Evolutionary conservation across 2,888 invertebrate species (phyloP).

Genomic region (Linnaemya tessellans): DNA sequence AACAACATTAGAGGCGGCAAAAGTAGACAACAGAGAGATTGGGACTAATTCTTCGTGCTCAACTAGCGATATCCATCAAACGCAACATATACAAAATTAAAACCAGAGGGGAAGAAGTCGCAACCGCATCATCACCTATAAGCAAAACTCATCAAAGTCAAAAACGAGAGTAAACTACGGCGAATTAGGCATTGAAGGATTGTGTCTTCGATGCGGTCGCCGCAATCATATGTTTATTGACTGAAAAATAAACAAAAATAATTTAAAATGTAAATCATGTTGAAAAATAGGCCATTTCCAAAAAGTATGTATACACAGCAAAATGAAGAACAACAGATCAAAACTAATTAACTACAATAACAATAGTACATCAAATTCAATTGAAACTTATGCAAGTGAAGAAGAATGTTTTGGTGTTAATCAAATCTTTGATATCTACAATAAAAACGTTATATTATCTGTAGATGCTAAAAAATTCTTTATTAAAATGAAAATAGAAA

Average conservation of each 20-base stretch:
- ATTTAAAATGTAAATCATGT: constrained; percentile 38
- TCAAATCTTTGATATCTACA: constrained; percentile 11
- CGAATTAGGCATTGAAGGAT: constrained; percentile 4
- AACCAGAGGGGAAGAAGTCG: no score
- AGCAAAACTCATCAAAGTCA: background rate
- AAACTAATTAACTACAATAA: background rate
- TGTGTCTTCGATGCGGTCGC: constrained; percentile 43
- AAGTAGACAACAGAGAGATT: no score
- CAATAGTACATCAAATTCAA: background rate
- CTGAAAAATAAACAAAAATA: constrained; percentile 29
- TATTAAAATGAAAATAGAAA: background rate
- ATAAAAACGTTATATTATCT: background rate
- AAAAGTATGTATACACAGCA: no score
- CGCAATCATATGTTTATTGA: constrained; percentile 42
- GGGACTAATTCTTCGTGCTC: no score
- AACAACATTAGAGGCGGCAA: no score
- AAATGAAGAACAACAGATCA: constrained; percentile 37
- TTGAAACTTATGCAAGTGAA: constrained; percentile 6
- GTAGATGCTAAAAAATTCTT: constrained; percentile 17
- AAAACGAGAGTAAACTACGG: constrained; percentile 29
- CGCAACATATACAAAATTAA: no score
- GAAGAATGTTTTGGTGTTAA: constrained; percentile 8
- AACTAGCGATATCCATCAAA: no score
- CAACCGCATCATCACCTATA: no score
- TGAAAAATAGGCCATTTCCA: constrained; percentile 19